A percentile compares a stretch with the other conserved stretches of the same genome.
These are phyloP conservation scores for Pelecanoides urinatrix DNA, from an alignment of 2,113 vertebrate genomes.

Conservation along the genomic window DNA sequence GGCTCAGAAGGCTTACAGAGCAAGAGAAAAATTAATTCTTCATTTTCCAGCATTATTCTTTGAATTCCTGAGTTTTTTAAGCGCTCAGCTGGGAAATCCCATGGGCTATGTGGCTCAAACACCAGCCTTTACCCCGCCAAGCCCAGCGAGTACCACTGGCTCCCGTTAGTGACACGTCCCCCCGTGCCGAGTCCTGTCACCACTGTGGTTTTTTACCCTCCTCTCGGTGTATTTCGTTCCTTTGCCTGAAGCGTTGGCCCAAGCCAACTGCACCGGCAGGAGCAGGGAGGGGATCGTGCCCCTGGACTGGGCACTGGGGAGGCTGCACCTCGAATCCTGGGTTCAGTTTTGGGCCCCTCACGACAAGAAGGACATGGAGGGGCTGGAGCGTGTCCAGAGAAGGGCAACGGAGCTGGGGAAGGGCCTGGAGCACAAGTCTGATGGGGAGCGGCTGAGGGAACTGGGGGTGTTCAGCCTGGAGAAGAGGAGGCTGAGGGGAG, in stretches of 20 bases:
- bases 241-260: not conserved
- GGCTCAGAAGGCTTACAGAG: not conserved
- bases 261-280: not conserved
- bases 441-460: no score
- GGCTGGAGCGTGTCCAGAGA: no score
- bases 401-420: no score
- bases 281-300: not conserved
- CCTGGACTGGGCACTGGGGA: no score
- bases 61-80: not conserved
- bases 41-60: not conserved
- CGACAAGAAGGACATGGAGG: no score
- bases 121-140: fast-evolving
- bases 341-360: no score
- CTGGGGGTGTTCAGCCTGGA: no score
- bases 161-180: fast-evolving
- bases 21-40: fast-evolving
- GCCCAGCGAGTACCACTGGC: fast-evolving
- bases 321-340: no score
- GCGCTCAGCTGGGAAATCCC: fast-evolving
- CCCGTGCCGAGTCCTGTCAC: not conserved
- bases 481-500: no score
- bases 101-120: not conserved
- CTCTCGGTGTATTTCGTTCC: not conserved
- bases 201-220: not conserved
- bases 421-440: no score